A percentile compares a stretch with the other conserved stretches of the same genome.
Evolutionary conservation across 1,140 invertebrate genomes (phyloP).

Genomic region (Drosophila truncata): DNA sequence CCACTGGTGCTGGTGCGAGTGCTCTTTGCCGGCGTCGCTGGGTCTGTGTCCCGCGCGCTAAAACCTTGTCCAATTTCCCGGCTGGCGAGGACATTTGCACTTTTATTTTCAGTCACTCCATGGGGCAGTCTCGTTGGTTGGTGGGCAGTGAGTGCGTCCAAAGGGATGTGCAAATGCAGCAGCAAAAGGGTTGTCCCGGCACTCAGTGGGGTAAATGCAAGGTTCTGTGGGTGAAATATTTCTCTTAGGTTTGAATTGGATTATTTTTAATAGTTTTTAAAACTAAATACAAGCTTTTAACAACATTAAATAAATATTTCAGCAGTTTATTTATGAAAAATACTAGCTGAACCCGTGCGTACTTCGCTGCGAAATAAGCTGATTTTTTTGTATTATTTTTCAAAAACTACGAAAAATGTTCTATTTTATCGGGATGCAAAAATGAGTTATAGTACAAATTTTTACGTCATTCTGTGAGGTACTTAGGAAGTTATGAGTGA

Average conservation of each 20-base stretch:
- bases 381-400: too few relatives aligned
- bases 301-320: not conserved
- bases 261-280: too few relatives aligned
- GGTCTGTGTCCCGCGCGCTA: constrained; percentile 28
- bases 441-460: too few relatives aligned
- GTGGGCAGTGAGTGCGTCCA: constrained; percentile 16
- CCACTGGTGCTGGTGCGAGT: not conserved
- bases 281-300: too few relatives aligned
- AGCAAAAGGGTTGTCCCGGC: constrained; percentile 2
- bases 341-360: too few relatives aligned
- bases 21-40: constrained; percentile 6
- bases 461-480: too few relatives aligned
- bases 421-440: too few relatives aligned
- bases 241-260: not conserved
- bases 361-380: too few relatives aligned
- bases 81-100: constrained; percentile 74
- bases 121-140: constrained; percentile 14
- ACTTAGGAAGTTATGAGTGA: too few relatives aligned
- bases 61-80: constrained; percentile 46
- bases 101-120: constrained; percentile 72
- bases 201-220: not conserved
- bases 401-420: too few relatives aligned
- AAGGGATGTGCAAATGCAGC: constrained; percentile 1
- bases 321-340: not conserved
- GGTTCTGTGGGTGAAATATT: not conserved